Conservation (phyloP, 2,888 invertebrate species). For the Ptychoptera contaminata region DNA sequence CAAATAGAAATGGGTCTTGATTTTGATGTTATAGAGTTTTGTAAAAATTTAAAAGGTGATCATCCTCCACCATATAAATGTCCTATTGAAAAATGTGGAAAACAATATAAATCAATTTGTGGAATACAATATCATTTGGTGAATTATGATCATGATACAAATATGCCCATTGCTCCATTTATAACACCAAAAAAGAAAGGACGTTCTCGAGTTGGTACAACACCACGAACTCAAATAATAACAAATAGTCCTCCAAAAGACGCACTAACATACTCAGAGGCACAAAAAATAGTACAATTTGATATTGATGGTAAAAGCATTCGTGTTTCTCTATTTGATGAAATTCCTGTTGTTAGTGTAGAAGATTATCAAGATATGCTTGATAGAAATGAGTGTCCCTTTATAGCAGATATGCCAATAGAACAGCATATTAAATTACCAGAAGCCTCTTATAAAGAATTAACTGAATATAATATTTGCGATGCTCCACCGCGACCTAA, state of each 20-base stretch:
- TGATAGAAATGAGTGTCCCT: constrained; percentile 23
- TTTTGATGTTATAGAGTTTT: constrained; percentile 75
- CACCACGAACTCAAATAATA: constrained; percentile 24
- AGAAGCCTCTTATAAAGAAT: constrained; percentile 50
- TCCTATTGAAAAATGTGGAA: constrained; percentile 69
- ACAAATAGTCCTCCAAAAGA: constrained; percentile 42
- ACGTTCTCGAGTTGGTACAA: constrained; percentile 32
- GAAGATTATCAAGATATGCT: constrained; percentile 38
- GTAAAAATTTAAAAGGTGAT: constrained; percentile 53
- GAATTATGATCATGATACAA: constrained; percentile 69
- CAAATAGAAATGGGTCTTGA: constrained; percentile 52
- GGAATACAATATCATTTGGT: constrained; percentile 76
- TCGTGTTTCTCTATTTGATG: constrained; percentile 46
- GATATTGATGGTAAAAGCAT: constrained; percentile 69
- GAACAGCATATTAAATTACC: constrained; percentile 42
- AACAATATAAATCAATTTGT: constrained; percentile 71
- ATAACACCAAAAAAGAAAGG: constrained; percentile 47
- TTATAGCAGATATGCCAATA: constrained; percentile 24
- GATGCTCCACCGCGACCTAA: constrained; percentile 74
- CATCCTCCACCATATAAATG: constrained; percentile 64
- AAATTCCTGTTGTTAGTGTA: constrained; percentile 50
- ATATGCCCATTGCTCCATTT: constrained; percentile 40
- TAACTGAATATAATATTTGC: constrained; percentile 63
- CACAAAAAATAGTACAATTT: constrained; percentile 72
- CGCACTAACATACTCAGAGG: constrained; percentile 66